Conservation (phyloP, 2,888 invertebrate species). For the Melipona beecheii region DNA sequence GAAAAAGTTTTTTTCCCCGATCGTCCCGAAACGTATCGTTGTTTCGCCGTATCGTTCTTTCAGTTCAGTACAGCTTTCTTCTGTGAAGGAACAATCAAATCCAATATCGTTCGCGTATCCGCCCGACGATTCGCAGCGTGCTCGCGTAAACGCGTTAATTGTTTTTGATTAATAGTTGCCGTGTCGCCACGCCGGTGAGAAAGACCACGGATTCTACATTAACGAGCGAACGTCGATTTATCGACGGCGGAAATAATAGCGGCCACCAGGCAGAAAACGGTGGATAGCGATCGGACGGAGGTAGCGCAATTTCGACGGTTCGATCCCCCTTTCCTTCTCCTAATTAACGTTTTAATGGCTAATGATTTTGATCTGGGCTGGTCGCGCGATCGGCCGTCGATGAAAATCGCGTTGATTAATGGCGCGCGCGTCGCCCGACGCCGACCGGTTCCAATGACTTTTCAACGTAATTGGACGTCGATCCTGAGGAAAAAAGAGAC, state of each 20-base stretch:
- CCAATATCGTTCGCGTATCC: background rate
- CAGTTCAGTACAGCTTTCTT: no score
- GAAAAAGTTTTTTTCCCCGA: no score
- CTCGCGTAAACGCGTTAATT: slow-evolving; percentile 53
- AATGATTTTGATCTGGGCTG: slow-evolving; percentile 19
- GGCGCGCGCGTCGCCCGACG: background rate
- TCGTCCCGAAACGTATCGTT: no score
- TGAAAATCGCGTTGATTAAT: slow-evolving; percentile 37
- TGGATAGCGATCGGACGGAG: background rate
- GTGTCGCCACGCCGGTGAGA: background rate
- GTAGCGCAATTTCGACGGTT: slow-evolving; percentile 3
- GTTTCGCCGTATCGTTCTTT: no score
- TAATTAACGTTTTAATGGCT: slow-evolving; percentile 25
- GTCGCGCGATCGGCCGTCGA: slow-evolving; percentile 15
- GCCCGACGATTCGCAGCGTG: background rate
- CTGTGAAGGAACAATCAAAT: slow-evolving; percentile 1
- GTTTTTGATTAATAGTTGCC: slow-evolving; percentile 56
- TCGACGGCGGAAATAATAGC: slow-evolving; percentile 25
- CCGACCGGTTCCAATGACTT: background rate
- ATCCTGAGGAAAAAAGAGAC: background rate
- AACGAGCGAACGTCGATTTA: slow-evolving; percentile 45
- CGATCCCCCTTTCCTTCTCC: background rate
- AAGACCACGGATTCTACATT: slow-evolving; percentile 21
- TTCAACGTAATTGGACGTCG: slow-evolving; percentile 22
- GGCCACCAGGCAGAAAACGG: slow-evolving; percentile 10